Conservation (phyloP, 2,797 vertebrate species). For the Acrossocheilus fasciatus region DNA sequence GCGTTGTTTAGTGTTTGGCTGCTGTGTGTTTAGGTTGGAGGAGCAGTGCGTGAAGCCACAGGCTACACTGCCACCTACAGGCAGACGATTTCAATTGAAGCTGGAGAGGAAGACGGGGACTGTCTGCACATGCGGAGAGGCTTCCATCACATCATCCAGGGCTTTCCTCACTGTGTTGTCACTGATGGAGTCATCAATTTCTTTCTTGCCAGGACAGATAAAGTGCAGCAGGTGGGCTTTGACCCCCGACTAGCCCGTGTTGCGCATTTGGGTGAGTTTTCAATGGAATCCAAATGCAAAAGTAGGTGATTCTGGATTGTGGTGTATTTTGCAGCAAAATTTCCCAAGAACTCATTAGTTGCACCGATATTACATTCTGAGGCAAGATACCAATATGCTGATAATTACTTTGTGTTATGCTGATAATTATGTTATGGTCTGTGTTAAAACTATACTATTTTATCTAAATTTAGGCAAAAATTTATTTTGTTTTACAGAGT, state of each 20-base stretch:
- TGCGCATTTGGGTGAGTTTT: constrained; percentile 89
- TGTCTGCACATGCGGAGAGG: constrained; percentile 85
- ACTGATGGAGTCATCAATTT: constrained; percentile 95
- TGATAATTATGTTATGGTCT: not conserved
- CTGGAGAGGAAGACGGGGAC: constrained; percentile 85
- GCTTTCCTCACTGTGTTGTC: constrained; percentile 91
- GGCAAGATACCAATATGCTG: not conserved
- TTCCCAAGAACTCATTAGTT: not conserved
- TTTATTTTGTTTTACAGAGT: constrained; percentile 70
- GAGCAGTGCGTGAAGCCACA: constrained; percentile 89
- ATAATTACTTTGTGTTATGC: not conserved
- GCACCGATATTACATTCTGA: not conserved
- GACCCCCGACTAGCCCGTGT: constrained; percentile 88
- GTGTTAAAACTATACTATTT: not conserved
- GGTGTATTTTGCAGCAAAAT: not conserved
- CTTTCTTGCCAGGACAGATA: constrained; percentile 92
- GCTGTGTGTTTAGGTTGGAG: constrained; percentile 83
- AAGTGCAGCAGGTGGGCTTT: constrained; percentile 91
- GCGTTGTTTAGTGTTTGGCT: constrained; percentile 10
- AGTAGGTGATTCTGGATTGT: not conserved
- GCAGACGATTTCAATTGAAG: constrained; percentile 85
- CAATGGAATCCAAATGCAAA: not conserved
- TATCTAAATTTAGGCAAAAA: too few species aligned
- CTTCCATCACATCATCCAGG: constrained; percentile 86
- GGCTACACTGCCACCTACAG: constrained; percentile 88